Evolutionary conservation across 1,140 invertebrate species (phyloP).

Genomic region (Drosophila willistoni): DNA sequence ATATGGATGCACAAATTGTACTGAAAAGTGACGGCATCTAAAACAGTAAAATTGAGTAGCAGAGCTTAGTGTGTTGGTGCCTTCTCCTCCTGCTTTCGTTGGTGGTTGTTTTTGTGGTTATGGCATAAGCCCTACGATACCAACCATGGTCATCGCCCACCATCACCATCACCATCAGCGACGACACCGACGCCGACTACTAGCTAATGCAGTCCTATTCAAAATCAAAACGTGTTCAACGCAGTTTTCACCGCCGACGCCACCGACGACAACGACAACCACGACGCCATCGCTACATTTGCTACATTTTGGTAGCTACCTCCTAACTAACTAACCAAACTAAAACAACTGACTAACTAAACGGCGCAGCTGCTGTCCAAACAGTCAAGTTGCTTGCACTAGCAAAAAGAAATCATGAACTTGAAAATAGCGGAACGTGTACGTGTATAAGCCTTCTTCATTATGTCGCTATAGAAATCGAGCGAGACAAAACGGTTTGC

Average conservation of each 20-base stretch:
- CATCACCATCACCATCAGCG: background rate
- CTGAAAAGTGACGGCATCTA: conserved; percentile 72
- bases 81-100: background rate
- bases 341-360: background rate
- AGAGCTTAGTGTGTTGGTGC: conserved; percentile 18
- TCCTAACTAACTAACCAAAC: background rate
- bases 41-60: conserved; percentile 35
- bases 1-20: conserved; percentile 71
- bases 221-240: conserved; percentile 75
- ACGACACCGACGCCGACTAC: conserved; percentile 9
- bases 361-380: background rate
- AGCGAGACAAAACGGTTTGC: background rate
- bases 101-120: conserved; percentile 58
- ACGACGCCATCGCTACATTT: background rate
- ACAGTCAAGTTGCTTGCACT: background rate
- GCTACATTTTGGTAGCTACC: conserved; percentile 18
- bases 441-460: conserved; percentile 39
- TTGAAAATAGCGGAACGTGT: conserved; percentile 24
- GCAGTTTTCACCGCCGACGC: conserved; percentile 5
- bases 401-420: conserved; percentile 22
- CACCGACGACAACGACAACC: too few species aligned
- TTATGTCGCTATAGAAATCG: conserved; percentile 51
- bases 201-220: conserved; percentile 75
- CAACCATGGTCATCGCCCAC: background rate
- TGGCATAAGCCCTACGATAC: conserved; percentile 59